Percentiles rank a stretch among this genome's conserved stretches.
These are phyloP conservation scores for Magallana gigas DNA, from an alignment of 1,140 invertebrate genomes.

Conservation along the genomic window DNA sequence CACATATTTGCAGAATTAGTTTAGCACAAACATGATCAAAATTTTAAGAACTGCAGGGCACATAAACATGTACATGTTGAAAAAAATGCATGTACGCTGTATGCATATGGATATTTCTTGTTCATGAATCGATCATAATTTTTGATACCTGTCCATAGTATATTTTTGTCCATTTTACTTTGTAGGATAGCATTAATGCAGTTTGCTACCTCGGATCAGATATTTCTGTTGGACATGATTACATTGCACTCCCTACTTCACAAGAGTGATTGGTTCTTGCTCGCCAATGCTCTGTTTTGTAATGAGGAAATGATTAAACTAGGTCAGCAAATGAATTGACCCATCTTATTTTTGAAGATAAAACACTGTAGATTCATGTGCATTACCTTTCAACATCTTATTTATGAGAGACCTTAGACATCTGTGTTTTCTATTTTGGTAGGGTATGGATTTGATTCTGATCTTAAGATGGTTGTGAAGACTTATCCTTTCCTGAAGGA, in stretches of 20 bases:
- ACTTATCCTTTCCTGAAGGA: conserved; percentile 81
- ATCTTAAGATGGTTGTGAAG: conserved; percentile 82
- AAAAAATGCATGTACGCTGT: no score
- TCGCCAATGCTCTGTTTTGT: conserved; percentile 72
- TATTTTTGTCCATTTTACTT: conserved; percentile 56
- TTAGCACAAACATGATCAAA: no score
- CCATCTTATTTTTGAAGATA: background rate
- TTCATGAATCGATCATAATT: no score
- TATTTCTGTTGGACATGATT: conserved; percentile 87
- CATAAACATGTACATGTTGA: no score
- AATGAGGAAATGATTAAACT: conserved; percentile 76
- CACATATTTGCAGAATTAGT: no score
- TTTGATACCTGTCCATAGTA: no score
- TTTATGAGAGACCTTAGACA: background rate
- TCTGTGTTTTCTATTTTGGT: background rate
- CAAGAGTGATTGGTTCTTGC: conserved; percentile 66
- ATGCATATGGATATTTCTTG: no score
- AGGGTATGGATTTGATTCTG: conserved; percentile 83
- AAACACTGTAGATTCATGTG: background rate
- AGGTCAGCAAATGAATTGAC: conserved; percentile 63
- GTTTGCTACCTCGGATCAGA: conserved; percentile 84
- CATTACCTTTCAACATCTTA: background rate
- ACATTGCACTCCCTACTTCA: conserved; percentile 74
- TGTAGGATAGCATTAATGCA: conserved; percentile 86
- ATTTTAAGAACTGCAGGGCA: no score